Evolutionary conservation across 2,888 invertebrate genomes (phyloP), one percentile per base, ranked within the genome.

Genomic region (Thyatira batis): DNA sequence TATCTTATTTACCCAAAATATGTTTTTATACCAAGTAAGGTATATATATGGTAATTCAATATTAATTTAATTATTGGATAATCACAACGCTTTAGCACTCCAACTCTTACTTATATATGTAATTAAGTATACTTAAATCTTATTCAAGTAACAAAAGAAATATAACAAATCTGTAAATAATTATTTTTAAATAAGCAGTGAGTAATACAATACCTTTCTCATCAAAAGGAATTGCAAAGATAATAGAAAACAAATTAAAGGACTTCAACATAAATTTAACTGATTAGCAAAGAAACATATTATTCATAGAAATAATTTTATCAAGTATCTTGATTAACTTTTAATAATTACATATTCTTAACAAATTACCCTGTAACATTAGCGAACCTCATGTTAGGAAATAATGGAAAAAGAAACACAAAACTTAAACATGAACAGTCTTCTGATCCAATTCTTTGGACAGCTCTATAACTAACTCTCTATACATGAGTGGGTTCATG

Each of bases 401-500:
- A 43, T 39, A 51, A 50, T 25, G 10, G 51, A 52, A 11, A 45
- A 52, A 53, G 33, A 52, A 17, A 39, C 43, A 20, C 45, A 52
- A 48, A 52, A 53, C 50, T 78, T 78, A 90, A 61, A 86, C 79
- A 68, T 76, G 76, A 53, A 80, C 61, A 63, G 84, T 72, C 60
- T 73, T 84, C 43, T 80, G 76, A 17, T 89, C 84, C 10, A 89
- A 63, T 51, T 86, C 85, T 60, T 86, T 87, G 25, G 87, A 85
- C 45, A 95, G 77, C 59, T 93, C 92, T 48, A 92, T 69, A 53
- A 95, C 82, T 46, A 96, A 80, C 65, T 95, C 95, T 61, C 93
- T 92, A 78, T 94, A 95, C 50, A 95, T 85, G 17, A 94, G 84
- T 0, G 95, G 94, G 78, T 95, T 95, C 67, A 96, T 93, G 80